These are phyloP conservation scores for Sturmia bella DNA, from an alignment of 2,888 invertebrate genomes.

Conservation along the genomic window DNA sequence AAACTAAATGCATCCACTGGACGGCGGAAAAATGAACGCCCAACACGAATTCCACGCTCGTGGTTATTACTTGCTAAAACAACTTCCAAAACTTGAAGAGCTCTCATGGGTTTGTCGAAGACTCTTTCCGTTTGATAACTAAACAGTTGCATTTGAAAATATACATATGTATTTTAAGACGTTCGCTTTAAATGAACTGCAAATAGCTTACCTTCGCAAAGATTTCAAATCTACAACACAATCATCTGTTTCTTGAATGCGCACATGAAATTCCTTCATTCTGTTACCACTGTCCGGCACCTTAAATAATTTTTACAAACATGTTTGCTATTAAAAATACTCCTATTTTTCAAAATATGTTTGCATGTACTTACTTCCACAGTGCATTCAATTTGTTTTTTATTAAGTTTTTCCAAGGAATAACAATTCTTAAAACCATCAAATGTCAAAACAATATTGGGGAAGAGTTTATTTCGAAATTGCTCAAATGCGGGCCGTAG, in stretches of 20 bases:
- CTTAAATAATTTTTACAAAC: conserved; percentile 66
- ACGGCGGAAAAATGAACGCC: conserved; percentile 89
- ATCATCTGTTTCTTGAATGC: conserved; percentile 76
- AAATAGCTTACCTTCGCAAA: conserved; percentile 74
- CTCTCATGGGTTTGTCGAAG: conserved; percentile 81
- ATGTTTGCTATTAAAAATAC: background rate
- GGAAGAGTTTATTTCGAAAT: conserved; percentile 80
- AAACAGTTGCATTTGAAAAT: background rate
- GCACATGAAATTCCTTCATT: conserved; percentile 73
- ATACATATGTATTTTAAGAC: background rate
- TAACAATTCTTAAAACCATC: conserved; percentile 89
- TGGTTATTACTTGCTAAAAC: conserved; percentile 84
- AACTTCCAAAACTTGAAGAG: conserved; percentile 85
- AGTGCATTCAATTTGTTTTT: conserved; percentile 64
- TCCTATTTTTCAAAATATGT: background rate
- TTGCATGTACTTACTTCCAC: conserved; percentile 73
- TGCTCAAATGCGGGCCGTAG: conserved; percentile 83
- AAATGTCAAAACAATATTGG: conserved; percentile 84
- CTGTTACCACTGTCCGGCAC: conserved; percentile 73
- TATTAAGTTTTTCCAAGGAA: conserved; percentile 74
- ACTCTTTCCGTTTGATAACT: conserved; percentile 78
- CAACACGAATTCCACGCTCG: conserved; percentile 74
- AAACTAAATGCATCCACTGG: conserved; percentile 83
- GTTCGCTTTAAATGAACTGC: background rate
- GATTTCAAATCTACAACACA: conserved; percentile 75